Evolutionary conservation across 2,113 vertebrate species (phyloP).

Genomic region (Labeo rohita): DNA sequence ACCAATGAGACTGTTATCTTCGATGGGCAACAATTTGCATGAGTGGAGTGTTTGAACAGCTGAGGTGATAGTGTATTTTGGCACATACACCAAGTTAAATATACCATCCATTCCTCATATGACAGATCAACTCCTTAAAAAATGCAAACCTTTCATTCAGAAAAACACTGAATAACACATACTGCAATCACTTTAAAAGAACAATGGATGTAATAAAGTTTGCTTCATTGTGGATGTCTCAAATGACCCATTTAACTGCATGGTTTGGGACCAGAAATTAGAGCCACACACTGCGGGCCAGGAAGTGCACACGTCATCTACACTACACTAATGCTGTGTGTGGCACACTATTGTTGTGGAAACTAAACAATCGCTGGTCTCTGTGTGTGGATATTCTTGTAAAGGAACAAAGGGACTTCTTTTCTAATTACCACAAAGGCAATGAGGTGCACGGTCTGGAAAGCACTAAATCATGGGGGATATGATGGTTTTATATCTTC

Average conservation of each 20-base stretch:
- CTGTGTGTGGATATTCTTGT: background rate
- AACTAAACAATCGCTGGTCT: slow-evolving; percentile 30
- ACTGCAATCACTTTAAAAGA: background rate
- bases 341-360: slow-evolving; percentile 28
- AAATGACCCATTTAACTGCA: slow-evolving; percentile 15
- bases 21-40: background rate
- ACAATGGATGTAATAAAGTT: slow-evolving; percentile 25
- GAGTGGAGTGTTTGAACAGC: slow-evolving; percentile 52
- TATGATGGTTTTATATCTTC: slow-evolving; percentile 14
- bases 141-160: background rate
- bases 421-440: slow-evolving; percentile 17
- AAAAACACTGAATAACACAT: background rate
- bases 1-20: slow-evolving; percentile 32
- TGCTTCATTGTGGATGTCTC: slow-evolving; percentile 20
- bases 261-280: slow-evolving; percentile 12
- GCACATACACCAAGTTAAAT: slow-evolving; percentile 4
- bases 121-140: background rate
- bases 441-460: background rate
- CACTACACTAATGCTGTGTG: slow-evolving; percentile 22
- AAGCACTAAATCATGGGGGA: slow-evolving; percentile 1
- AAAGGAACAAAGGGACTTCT: slow-evolving; percentile 5
- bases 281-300: slow-evolving; percentile 14
- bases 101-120: background rate
- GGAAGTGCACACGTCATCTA: slow-evolving; percentile 1
- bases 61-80: slow-evolving; percentile 45